Base-by-base conservation (phyloP, 1,140 invertebrate species). In the Drosophila navojoa region DNA sequence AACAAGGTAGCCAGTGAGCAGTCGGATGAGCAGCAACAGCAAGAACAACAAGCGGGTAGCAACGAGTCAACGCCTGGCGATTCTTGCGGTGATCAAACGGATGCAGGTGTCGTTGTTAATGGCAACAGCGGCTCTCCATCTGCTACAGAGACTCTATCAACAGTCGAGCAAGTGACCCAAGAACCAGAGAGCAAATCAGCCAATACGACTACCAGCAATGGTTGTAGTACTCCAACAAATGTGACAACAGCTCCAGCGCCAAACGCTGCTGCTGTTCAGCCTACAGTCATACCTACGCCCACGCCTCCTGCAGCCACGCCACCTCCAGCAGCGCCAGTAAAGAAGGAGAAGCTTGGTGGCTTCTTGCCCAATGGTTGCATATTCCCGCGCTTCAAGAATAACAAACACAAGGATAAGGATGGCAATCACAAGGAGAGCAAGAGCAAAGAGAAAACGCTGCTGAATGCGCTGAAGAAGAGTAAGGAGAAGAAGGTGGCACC, bases 301-400 rank as follows among this genome's bases (percentile, higher is more conserved):
- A 66, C 67, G 22, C 42, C 64, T 25, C 42, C 64, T 42, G 49
- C 59, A 73, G 47, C 59, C 4, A 71, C 60, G 42, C 53, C 76
- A 35, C 35, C 67, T 16, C 52, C 69, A 47, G 55, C 79, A 47
- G 60, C 82, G 6, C 84, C 90, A 3, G 66, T 71, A 4, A 92
- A 92, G 68, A 92, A 92, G 60, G 91, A 92, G 42, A 92, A 92
- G 55, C 73, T 92, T 13, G 90, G 91, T 16, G 91, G 91, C 10
- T 92, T 92, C 59, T 71, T 92, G 73, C 91, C 91, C 55, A 92
- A 92, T 19, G 89, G 91, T 60, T 92, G 91, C 53, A 92, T 92
- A 59, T 92, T 92, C 75, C 90, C 91, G 71, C 89, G 91, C 38
- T 92, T 92, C 55, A 92, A 92, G 52, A 92, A 92, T 55, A 90